Evolutionary conservation across 2,888 invertebrate species (phyloP).

Genomic region (Dynastes grantii): DNA sequence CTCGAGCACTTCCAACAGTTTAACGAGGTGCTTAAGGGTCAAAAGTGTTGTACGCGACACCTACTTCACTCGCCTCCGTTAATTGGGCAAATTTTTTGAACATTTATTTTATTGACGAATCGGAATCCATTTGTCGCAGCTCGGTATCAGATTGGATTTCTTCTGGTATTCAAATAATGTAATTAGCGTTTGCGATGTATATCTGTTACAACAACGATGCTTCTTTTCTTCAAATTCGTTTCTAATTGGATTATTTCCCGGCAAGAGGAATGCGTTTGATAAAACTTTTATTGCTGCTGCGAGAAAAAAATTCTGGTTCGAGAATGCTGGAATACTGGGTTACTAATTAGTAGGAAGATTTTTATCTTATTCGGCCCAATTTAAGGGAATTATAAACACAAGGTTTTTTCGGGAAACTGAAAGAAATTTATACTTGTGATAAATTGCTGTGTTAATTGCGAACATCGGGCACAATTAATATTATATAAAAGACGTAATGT

Average conservation of each 20-base stretch:
- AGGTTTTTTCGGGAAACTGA: too few species aligned
- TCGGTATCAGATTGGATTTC: constrained; percentile 53
- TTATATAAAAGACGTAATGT: too few species aligned
- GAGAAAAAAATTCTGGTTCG: constrained; percentile 9
- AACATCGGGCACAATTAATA: too few species aligned
- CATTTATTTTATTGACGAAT: constrained; percentile 43
- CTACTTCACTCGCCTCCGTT: constrained; percentile 32
- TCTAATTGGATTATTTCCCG: constrained; percentile 45
- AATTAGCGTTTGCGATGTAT: constrained; percentile 50
- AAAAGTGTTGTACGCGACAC: constrained; percentile 45
- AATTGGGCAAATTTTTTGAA: constrained; percentile 44
- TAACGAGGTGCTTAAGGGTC: constrained; percentile 44
- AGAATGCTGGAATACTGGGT: neutral
- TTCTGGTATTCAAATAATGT: constrained; percentile 57
- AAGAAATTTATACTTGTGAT: too few species aligned
- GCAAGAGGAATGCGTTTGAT: constrained; percentile 37
- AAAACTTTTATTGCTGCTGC: constrained; percentile 31
- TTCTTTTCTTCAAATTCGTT: constrained; percentile 25
- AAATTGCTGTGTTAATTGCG: too few species aligned
- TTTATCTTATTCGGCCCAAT: too few species aligned
- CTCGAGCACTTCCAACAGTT: constrained; percentile 32
- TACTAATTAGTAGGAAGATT: constrained; percentile 38
- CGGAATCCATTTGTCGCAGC: constrained; percentile 39
- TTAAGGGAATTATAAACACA: too few species aligned
- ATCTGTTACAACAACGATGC: constrained; percentile 24